These are phyloP conservation scores for Sternarchorhynchus goeldii DNA, from an alignment of 2,797 vertebrate species.

Conservation along the genomic window DNA sequence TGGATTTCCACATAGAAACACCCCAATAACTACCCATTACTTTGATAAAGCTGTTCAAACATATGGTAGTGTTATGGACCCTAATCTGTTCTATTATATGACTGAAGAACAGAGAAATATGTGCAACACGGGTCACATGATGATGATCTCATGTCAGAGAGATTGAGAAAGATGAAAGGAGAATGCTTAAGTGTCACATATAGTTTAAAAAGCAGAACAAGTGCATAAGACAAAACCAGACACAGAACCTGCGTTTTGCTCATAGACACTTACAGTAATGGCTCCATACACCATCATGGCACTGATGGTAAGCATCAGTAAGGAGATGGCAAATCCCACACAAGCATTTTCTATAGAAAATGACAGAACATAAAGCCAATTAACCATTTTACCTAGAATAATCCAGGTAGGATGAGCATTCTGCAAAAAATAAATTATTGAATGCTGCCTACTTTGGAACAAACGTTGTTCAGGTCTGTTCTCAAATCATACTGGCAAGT, in stretches of 20 bases:
- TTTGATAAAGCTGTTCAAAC: neutral
- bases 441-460: neutral
- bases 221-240: neutral
- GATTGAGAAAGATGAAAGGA: neutral
- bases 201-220: neutral
- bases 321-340: slow-evolving; percentile 93
- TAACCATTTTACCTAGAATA: neutral
- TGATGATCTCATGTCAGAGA: neutral
- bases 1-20: neutral
- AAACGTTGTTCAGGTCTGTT: neutral
- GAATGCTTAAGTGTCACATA: neutral
- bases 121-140: neutral
- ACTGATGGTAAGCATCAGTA: slow-evolving; percentile 99
- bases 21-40: neutral
- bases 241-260: neutral
- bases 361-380: neutral
- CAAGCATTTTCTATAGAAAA: slow-evolving; percentile 88
- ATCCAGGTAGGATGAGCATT: neutral
- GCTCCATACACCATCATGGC: slow-evolving; percentile 99
- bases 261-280: slow-evolving; percentile 87
- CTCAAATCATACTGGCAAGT: neutral
- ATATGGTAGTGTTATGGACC: neutral
- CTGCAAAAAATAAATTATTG: neutral
- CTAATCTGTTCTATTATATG: neutral
- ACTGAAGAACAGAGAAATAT: neutral